These are phyloP conservation scores for Sebastes taczanowskii DNA, from an alignment of 2,797 vertebrate species.

Conservation along the genomic window DNA sequence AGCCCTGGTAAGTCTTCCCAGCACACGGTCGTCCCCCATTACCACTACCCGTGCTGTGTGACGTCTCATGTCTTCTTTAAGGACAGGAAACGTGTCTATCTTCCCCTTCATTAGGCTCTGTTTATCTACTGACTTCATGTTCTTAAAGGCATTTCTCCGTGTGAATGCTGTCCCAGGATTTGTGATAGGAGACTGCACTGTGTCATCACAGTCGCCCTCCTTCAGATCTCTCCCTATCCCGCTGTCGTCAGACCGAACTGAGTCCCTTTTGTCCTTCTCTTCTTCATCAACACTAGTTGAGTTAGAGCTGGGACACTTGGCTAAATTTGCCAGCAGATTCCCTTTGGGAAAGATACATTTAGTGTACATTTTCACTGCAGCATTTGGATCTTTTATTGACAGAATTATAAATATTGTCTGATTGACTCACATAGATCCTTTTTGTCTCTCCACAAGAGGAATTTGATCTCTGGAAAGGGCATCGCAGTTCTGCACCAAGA, in stretches of 20 bases:
- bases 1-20: constrained; percentile 86
- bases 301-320: constrained; percentile 46
- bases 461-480: constrained; percentile 85
- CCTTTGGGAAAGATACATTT: constrained; percentile 66
- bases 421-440: constrained; percentile 86
- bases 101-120: constrained; percentile 69
- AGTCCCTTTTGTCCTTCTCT: constrained; percentile 52
- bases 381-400: background rate
- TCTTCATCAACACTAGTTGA: constrained; percentile 58
- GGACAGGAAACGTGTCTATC: constrained; percentile 49
- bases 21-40: constrained; percentile 86
- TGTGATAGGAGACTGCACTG: background rate
- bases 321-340: constrained; percentile 84
- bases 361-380: background rate
- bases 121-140: constrained; percentile 54
- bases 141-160: constrained; percentile 81
- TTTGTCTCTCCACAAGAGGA: constrained; percentile 86
- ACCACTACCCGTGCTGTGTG: constrained; percentile 85
- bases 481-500: constrained; percentile 65
- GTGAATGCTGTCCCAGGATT: constrained; percentile 39
- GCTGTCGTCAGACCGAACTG: constrained; percentile 82
- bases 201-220: background rate
- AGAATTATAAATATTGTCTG: background rate
- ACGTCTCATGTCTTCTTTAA: constrained; percentile 58
- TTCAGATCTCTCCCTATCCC: constrained; percentile 83